Evolutionary conservation across 2,113 vertebrate genomes (phyloP).

Genomic region (Rhineura floridana): DNA sequence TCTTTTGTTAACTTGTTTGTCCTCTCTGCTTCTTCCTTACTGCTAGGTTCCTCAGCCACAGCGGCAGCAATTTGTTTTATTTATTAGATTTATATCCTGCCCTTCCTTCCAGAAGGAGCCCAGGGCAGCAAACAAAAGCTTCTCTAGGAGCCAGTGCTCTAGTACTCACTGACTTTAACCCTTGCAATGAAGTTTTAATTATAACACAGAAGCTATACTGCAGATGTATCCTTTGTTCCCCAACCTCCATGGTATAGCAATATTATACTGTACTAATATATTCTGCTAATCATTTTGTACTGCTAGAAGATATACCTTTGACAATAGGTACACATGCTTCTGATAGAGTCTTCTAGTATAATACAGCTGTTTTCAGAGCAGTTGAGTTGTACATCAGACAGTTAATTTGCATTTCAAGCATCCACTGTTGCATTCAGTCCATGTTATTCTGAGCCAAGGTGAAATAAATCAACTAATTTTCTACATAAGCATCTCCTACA

Average conservation of each 20-base stretch:
- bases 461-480: not conserved
- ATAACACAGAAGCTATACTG: too few relatives aligned
- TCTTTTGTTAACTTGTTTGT: too few relatives aligned
- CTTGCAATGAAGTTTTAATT: too few relatives aligned
- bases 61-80: too few relatives aligned
- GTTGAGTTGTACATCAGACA: not conserved
- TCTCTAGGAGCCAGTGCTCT: too few relatives aligned
- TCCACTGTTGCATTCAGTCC: not conserved
- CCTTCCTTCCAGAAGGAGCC: too few relatives aligned
- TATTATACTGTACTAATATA: not conserved
- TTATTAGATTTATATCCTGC: too few relatives aligned
- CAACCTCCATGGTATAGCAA: not conserved
- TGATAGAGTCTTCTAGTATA: not conserved
- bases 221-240: too few relatives aligned
- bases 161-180: too few relatives aligned
- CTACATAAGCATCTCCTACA: conserved; percentile 21
- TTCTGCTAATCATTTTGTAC: not conserved
- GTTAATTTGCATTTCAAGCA: not conserved
- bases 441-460: not conserved
- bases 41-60: too few relatives aligned
- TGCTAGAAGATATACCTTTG: not conserved
- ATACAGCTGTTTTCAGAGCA: not conserved
- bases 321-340: not conserved
- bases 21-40: too few relatives aligned
- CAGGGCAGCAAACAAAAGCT: too few relatives aligned